These are phyloP conservation scores for Xestoiulus laeticollis DNA, from an alignment of 2,888 invertebrate species.

Conservation along the genomic window DNA sequence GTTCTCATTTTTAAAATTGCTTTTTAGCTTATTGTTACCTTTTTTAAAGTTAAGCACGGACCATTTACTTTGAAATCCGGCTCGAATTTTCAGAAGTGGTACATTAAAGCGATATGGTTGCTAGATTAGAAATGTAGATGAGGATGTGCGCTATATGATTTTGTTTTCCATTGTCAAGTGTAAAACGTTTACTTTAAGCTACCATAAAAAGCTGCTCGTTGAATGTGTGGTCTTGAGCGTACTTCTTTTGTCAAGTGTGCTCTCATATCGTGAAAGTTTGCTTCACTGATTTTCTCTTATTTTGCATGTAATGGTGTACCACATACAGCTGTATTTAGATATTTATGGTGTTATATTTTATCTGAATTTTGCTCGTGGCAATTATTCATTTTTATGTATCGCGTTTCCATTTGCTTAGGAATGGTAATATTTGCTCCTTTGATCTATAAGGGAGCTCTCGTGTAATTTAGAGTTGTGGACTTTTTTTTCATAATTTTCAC, in stretches of 20 bases:
- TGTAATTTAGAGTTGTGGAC: not conserved
- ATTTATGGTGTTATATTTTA: conserved; percentile 15
- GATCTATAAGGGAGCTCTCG: not conserved
- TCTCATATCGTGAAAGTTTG: not conserved
- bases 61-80: conserved; percentile 1
- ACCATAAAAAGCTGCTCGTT: not conserved
- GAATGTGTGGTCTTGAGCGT: not conserved
- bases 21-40: conserved; percentile 4
- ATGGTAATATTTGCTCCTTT: conserved; percentile 1
- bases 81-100: not conserved
- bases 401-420: conserved; percentile 19
- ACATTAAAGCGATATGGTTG: conserved; percentile 1
- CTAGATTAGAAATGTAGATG: conserved; percentile 22
- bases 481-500: conserved; percentile 14
- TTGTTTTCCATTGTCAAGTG: not conserved
- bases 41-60: not conserved
- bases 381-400: conserved; percentile 23
- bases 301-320: conserved; percentile 2
- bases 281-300: not conserved
- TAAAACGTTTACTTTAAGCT: not conserved
- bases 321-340: conserved; percentile 12
- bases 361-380: conserved; percentile 3
- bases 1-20: not conserved
- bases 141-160: conserved; percentile 20
- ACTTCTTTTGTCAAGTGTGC: not conserved